Evolutionary conservation across 2,797 vertebrate species (phyloP).

Genomic region (Prionace glauca): DNA sequence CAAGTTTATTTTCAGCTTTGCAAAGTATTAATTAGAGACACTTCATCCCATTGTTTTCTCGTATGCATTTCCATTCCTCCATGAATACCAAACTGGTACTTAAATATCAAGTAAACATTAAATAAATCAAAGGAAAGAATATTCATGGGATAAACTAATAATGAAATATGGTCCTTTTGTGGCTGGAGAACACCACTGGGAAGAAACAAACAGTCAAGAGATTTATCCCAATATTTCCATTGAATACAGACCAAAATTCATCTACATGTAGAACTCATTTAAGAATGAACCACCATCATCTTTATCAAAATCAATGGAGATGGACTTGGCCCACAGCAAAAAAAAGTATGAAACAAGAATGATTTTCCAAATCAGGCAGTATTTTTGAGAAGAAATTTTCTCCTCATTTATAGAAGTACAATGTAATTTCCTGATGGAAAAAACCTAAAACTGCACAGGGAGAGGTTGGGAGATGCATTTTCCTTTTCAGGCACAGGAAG

Average conservation of each 20-base stretch:
- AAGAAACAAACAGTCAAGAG: neutral
- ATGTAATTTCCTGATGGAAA: neutral
- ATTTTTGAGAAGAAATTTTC: neutral
- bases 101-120: neutral
- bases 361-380: neutral
- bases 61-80: neutral
- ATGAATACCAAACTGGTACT: neutral
- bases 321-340: neutral
- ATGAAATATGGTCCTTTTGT: neutral
- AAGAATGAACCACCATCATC: neutral
- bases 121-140: neutral
- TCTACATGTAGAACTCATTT: neutral
- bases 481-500: neutral
- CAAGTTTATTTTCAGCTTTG: constrained; percentile 26
- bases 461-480: neutral
- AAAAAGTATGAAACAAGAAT: neutral
- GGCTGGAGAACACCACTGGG: neutral
- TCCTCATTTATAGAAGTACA: neutral
- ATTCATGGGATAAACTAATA: neutral
- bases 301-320: neutral
- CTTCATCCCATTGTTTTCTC: neutral
- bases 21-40: neutral
- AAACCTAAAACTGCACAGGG: neutral
- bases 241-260: neutral
- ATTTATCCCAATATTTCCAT: neutral